A percentile compares a stretch with the other conserved stretches of the same genome.
phyloP scores from a whole-genome alignment of 2,113 vertebrate genomes.

The Solea senegalensis region DNA sequence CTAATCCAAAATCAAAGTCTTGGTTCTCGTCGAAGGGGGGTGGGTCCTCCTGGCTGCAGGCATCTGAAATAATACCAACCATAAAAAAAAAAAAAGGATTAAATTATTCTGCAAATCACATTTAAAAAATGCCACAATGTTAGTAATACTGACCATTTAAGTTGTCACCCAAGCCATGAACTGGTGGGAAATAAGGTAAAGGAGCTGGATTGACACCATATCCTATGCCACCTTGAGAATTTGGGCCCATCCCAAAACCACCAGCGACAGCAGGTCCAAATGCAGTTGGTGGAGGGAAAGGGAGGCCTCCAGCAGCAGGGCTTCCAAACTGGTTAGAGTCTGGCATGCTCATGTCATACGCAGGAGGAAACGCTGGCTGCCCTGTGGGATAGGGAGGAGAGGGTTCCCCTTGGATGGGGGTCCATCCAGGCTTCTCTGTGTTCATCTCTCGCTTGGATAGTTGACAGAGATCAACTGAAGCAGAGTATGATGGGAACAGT shows the following conservation, averaged over 20 bases:
- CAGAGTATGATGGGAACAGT: background rate
- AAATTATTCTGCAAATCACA: background rate
- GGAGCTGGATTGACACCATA: slow-evolving; percentile 40
- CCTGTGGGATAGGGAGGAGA: slow-evolving; percentile 4
- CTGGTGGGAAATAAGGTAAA: slow-evolving; percentile 41
- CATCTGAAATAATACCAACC: slow-evolving; percentile 22
- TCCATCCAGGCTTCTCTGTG: slow-evolving; percentile 53
- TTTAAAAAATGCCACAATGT: background rate
- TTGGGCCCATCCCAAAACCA: slow-evolving; percentile 21
- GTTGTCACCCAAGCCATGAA: slow-evolving; percentile 19
- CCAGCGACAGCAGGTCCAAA: slow-evolving; percentile 49
- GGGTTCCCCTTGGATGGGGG: slow-evolving; percentile 13
- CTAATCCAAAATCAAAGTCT: slow-evolving; percentile 65
- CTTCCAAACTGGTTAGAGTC: slow-evolving; percentile 14
- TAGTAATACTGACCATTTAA: slow-evolving; percentile 21
- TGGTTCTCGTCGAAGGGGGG: slow-evolving; percentile 65
- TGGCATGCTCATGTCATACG: slow-evolving; percentile 38
- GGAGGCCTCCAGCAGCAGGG: slow-evolving; percentile 30
- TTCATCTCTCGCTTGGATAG: slow-evolving; percentile 48
- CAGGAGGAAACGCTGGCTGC: slow-evolving; percentile 29
- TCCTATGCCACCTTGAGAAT: slow-evolving; percentile 34
- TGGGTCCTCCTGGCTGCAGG: slow-evolving; percentile 52
- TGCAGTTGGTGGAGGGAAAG: slow-evolving; percentile 60
- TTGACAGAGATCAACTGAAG: slow-evolving; percentile 5
- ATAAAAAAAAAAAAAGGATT: slow-evolving; percentile 12